Percentiles rank a stretch among this genome's conserved stretches.
Conservation (phyloP, 2,797 vertebrate genomes). For the Mormyrops boulengeri region DNA sequence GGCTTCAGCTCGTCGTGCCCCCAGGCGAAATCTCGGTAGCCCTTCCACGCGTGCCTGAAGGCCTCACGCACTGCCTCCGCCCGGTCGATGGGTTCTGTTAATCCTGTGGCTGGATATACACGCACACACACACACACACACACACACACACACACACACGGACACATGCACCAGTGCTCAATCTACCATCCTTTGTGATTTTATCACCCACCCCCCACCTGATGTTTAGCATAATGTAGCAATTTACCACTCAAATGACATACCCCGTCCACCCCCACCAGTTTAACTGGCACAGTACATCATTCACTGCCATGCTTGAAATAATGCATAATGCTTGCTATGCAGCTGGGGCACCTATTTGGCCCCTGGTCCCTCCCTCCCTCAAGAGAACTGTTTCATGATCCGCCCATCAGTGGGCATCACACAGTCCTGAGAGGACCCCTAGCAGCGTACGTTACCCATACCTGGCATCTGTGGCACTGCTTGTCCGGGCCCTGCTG, state of each 20-base stretch:
- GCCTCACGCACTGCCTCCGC: slow-evolving; percentile 73
- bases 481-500: slow-evolving; percentile 6
- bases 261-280: background rate
- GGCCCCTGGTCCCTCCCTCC: background rate
- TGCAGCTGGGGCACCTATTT: background rate
- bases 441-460: background rate
- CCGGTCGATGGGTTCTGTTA: slow-evolving; percentile 44
- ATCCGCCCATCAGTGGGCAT: background rate
- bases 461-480: slow-evolving; percentile 39
- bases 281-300: background rate
- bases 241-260: background rate
- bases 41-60: slow-evolving; percentile 91
- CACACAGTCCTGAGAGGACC: background rate
- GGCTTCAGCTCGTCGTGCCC: slow-evolving; percentile 94
- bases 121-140: slow-evolving; percentile 14
- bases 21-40: slow-evolving; percentile 84
- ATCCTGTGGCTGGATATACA: background rate
- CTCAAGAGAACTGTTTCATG: background rate
- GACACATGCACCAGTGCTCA: background rate
- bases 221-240: background rate
- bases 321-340: background rate
- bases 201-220: background rate
- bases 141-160: slow-evolving; percentile 5
- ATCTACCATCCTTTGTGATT: background rate
- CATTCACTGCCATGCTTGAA: background rate